Percentiles rank a stretch among this genome's conserved stretches.
Evolutionary conservation across 2,113 vertebrate species (phyloP).

Genomic region (Plotosus lineatus): DNA sequence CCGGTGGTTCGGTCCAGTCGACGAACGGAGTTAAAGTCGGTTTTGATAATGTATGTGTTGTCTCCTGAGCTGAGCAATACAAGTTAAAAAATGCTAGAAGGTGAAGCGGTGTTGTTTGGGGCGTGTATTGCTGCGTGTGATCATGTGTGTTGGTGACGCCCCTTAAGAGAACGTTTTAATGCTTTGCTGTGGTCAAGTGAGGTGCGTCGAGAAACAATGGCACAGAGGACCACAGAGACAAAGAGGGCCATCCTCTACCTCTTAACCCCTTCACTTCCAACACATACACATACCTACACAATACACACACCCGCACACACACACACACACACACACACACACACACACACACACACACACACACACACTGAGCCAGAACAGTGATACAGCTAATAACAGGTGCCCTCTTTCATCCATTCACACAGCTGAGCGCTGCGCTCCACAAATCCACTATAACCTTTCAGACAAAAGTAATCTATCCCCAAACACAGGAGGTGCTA

Average conservation of each 20-base stretch:
- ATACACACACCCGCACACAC: slow-evolving; percentile 4
- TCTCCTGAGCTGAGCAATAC: slow-evolving; percentile 2
- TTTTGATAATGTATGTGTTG: not conserved
- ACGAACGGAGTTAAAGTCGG: not conserved
- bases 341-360: too few species aligned
- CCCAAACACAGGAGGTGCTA: slow-evolving; percentile 56
- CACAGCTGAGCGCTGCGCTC: slow-evolving; percentile 31
- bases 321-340: slow-evolving; percentile 20
- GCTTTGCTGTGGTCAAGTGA: slow-evolving; percentile 82
- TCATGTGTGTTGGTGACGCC: slow-evolving; percentile 66
- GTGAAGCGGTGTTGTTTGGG: slow-evolving; percentile 17
- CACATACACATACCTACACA: slow-evolving; percentile 23
- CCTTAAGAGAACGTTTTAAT: slow-evolving; percentile 79
- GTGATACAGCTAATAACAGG: not conserved
- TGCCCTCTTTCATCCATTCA: not conserved
- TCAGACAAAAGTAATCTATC: slow-evolving; percentile 61
- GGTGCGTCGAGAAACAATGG: slow-evolving; percentile 79
- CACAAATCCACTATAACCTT: slow-evolving; percentile 48
- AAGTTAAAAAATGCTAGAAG: not conserved
- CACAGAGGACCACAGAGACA: slow-evolving; percentile 75
- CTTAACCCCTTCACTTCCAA: slow-evolving; percentile 73
- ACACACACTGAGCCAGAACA: slow-evolving; percentile 16
- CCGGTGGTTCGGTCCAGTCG: not conserved
- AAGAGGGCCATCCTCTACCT: slow-evolving; percentile 74
- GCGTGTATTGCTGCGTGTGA: slow-evolving; percentile 28